Conservation (phyloP, 2,797 vertebrate genomes). For the Sternotherus odoratus region DNA sequence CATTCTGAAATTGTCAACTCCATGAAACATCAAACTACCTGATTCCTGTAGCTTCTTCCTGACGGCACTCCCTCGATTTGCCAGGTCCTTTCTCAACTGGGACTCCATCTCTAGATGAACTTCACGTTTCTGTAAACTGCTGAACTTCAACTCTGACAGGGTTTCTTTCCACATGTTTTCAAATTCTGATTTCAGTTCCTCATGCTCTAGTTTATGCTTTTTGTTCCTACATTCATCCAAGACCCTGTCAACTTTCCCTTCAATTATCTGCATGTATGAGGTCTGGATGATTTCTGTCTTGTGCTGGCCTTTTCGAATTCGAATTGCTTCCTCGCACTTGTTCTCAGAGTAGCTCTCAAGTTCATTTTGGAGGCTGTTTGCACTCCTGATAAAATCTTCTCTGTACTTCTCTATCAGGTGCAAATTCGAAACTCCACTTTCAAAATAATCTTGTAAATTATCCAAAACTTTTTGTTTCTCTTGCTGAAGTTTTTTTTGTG, state of each 20-base stretch:
- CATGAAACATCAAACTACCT: too few species aligned
- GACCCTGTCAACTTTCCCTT: slow-evolving; percentile 72
- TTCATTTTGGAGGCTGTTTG: slow-evolving; percentile 64
- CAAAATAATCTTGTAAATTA: slow-evolving; percentile 67
- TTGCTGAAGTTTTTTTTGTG: slow-evolving; percentile 61
- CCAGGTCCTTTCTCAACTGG: too few species aligned
- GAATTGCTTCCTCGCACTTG: slow-evolving; percentile 64
- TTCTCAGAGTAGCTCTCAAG: slow-evolving; percentile 50
- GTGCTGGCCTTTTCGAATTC: slow-evolving; percentile 4
- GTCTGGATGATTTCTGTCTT: slow-evolving; percentile 62
- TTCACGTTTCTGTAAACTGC: too few species aligned
- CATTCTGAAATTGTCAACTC: too few species aligned
- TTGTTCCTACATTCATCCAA: too few species aligned
- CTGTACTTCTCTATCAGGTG: slow-evolving; percentile 68
- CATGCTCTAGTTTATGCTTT: too few species aligned
- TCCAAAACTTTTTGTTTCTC: slow-evolving; percentile 68
- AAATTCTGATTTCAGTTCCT: too few species aligned
- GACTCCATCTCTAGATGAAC: too few species aligned
- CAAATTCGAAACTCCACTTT: slow-evolving; percentile 65
- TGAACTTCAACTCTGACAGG: too few species aligned
- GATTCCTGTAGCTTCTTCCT: too few species aligned
- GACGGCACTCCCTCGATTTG: too few species aligned
- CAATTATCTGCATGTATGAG: slow-evolving; percentile 65
- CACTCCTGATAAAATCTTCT: slow-evolving; percentile 67
- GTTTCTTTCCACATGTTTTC: too few species aligned